Percentiles rank a stretch among this genome's conserved stretches.
Conservation (phyloP, 2,113 vertebrate species). For the Dipodomys ordii region DNA sequence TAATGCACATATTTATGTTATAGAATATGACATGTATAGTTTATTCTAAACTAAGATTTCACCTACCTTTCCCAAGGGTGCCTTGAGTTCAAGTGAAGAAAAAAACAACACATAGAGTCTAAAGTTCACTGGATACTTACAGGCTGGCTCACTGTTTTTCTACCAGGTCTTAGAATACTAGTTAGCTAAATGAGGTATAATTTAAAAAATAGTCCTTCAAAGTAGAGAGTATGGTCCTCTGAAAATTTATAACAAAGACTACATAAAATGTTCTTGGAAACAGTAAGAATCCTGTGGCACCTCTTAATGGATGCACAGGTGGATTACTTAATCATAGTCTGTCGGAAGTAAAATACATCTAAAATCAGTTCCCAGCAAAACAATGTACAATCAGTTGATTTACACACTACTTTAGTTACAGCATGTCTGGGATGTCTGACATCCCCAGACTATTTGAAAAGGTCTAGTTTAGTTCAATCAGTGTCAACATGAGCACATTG, state of each 20-base stretch:
- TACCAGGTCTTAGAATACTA: slow-evolving; percentile 80
- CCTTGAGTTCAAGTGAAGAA: slow-evolving; percentile 76
- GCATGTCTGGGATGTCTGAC: slow-evolving; percentile 72
- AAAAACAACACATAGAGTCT: slow-evolving; percentile 69
- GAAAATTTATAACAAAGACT: slow-evolving; percentile 79
- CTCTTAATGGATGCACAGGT: slow-evolving; percentile 75
- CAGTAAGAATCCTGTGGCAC: slow-evolving; percentile 79
- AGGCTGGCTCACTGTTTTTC: slow-evolving; percentile 71
- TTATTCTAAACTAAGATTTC: slow-evolving; percentile 76
- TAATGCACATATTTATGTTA: slow-evolving; percentile 59
- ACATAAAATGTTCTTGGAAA: slow-evolving; percentile 79
- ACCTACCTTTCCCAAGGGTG: slow-evolving; percentile 77
- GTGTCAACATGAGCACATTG: slow-evolving; percentile 75
- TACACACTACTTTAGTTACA: slow-evolving; percentile 80
- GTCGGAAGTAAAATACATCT: slow-evolving; percentile 79
- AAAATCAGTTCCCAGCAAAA: slow-evolving; percentile 80
- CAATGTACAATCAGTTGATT: slow-evolving; percentile 72
- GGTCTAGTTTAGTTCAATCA: slow-evolving; percentile 71
- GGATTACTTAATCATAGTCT: slow-evolving; percentile 66
- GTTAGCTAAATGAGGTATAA: slow-evolving; percentile 85
- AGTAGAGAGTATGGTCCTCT: slow-evolving; percentile 82
- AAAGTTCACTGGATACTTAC: slow-evolving; percentile 55
- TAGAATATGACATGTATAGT: slow-evolving; percentile 57
- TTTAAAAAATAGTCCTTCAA: slow-evolving; percentile 85
- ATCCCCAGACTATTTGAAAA: slow-evolving; percentile 74